Evolutionary conservation across 2,113 vertebrate genomes (phyloP).

Genomic region (Australoheros scitulus): DNA sequence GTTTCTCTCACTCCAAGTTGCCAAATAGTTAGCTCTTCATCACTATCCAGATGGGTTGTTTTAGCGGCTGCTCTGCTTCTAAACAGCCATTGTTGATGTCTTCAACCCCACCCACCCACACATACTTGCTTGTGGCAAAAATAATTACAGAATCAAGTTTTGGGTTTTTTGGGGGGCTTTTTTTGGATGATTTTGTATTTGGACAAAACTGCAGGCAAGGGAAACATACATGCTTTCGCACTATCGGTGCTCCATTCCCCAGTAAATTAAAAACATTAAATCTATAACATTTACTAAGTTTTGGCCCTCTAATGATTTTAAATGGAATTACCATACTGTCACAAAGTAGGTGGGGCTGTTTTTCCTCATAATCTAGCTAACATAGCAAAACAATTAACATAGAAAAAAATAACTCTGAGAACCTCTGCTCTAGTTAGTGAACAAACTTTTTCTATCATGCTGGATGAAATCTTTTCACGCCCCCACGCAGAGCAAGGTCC

Average conservation of each 20-base stretch:
- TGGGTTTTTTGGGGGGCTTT: too few species aligned
- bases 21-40: constrained; percentile 30
- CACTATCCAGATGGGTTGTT: constrained; percentile 33
- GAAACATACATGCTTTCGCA: neutral
- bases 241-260: neutral
- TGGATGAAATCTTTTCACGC: too few species aligned
- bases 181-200: neutral
- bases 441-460: too few species aligned
- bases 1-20: constrained; percentile 46
- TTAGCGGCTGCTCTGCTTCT: neutral
- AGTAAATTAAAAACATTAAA: neutral
- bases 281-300: neutral
- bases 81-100: neutral
- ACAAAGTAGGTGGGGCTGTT: neutral
- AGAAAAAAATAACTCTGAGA: neutral
- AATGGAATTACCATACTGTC: neutral
- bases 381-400: neutral
- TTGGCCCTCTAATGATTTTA: neutral
- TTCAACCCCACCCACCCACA: neutral
- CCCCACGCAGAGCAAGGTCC: too few species aligned
- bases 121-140: neutral
- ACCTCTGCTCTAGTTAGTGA: too few species aligned
- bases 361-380: neutral
- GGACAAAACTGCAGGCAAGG: neutral
- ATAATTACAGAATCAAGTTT: neutral